These are phyloP conservation scores for Laspeyria flexula DNA, from an alignment of 2,888 invertebrate species.

Conservation along the genomic window DNA sequence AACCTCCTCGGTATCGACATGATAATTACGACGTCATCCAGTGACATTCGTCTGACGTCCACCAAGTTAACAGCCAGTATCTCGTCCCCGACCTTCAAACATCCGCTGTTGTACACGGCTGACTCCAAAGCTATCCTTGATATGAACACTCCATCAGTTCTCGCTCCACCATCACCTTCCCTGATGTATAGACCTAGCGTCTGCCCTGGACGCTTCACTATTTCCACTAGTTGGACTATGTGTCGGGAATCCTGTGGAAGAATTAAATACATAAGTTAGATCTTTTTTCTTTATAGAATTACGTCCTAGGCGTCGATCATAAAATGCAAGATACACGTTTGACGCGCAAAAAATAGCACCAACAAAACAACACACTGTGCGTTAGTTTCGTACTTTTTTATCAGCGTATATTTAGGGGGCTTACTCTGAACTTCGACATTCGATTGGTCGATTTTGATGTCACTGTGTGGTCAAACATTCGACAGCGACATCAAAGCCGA, in stretches of 20 bases:
- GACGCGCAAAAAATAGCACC: too few species aligned
- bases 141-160: slow-evolving; percentile 98
- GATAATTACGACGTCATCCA: slow-evolving; percentile 99
- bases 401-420: too few species aligned
- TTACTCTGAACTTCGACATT: too few species aligned
- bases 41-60: slow-evolving; percentile 98
- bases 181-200: slow-evolving; percentile 98
- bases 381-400: too few species aligned
- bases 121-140: slow-evolving; percentile 96
- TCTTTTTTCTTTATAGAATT: too few species aligned
- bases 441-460: too few species aligned
- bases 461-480: too few species aligned
- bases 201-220: slow-evolving; percentile 99
- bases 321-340: too few species aligned
- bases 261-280: background rate
- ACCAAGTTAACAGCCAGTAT: slow-evolving; percentile 99
- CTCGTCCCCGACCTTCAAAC: slow-evolving; percentile 99
- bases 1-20: slow-evolving; percentile 99
- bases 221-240: slow-evolving; percentile 97
- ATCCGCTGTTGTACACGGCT: slow-evolving; percentile 98
- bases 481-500: too few species aligned
- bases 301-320: too few species aligned
- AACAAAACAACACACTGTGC: too few species aligned
- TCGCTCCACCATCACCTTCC: slow-evolving; percentile 99
- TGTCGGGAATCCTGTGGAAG: slow-evolving; percentile 88